phyloP scores from a whole-genome alignment of 2,113 vertebrate genomes.

The Burhinus oedicnemus region DNA sequence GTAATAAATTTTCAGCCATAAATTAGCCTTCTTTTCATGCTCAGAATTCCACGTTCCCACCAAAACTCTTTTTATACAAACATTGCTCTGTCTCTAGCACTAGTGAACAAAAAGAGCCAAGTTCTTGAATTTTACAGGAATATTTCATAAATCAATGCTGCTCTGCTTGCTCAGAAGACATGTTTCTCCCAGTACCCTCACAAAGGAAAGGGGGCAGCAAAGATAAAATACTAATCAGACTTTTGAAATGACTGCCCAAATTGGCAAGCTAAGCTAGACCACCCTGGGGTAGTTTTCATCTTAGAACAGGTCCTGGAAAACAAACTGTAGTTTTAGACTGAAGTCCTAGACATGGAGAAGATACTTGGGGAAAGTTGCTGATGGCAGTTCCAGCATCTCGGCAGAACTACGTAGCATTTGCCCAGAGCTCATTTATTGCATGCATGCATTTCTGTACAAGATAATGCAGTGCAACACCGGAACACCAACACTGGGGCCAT shows the following conservation, averaged over 20 bases:
- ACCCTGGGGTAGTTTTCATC: background rate
- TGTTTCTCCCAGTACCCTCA: background rate
- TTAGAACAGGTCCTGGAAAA: background rate
- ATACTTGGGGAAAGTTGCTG: background rate
- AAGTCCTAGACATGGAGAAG: background rate
- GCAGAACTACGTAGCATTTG: background rate
- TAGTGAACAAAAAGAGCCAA: background rate
- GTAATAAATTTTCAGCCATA: background rate
- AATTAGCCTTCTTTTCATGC: background rate
- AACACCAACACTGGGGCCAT: background rate
- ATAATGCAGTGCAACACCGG: background rate
- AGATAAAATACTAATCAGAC: background rate
- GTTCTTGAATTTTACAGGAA: background rate
- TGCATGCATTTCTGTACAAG: background rate
- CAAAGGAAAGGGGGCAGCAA: background rate
- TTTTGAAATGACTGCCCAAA: background rate
- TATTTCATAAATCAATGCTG: background rate
- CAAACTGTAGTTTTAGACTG: background rate
- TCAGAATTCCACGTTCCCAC: background rate
- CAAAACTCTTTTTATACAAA: background rate
- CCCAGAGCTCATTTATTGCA: background rate
- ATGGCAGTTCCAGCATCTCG: background rate
- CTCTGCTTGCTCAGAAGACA: background rate
- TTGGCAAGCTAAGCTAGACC: background rate
- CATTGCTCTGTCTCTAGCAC: background rate